Conservation (phyloP, 2,113 vertebrate genomes). For the Tragelaphus strepsiceros region DNA sequence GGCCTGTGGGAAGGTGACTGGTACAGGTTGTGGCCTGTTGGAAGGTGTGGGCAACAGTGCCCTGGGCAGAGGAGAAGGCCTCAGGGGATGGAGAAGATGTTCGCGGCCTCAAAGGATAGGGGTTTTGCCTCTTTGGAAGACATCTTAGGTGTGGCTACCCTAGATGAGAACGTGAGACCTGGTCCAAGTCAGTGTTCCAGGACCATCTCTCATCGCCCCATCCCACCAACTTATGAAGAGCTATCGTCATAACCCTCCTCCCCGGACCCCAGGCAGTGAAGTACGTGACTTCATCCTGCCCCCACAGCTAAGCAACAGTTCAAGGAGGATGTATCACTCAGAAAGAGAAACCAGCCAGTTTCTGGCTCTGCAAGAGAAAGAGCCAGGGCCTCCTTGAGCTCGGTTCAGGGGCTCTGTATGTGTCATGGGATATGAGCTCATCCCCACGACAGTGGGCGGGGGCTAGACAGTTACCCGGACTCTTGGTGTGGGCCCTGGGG, state of each 20-base stretch:
- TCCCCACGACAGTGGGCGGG: neutral
- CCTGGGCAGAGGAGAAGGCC: neutral
- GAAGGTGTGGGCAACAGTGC: neutral
- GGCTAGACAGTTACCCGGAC: neutral
- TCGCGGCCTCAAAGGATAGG: fast-evolving
- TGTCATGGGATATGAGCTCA: slow-evolving; percentile 39
- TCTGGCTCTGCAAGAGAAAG: neutral
- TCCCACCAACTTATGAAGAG: neutral
- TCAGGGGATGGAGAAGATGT: neutral
- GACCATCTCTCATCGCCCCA: neutral
- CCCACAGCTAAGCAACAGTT: neutral
- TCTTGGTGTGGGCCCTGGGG: neutral
- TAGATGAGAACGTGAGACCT: neutral
- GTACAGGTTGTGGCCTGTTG: neutral
- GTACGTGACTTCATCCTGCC: neutral
- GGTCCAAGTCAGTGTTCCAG: neutral
- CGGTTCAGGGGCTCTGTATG: neutral
- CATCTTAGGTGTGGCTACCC: neutral
- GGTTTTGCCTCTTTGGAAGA: neutral
- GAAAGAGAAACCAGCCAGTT: neutral
- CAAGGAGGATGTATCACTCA: neutral
- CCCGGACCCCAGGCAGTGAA: neutral
- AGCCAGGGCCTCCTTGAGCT: neutral
- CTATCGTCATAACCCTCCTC: neutral
- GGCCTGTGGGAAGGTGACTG: neutral